Conservation (phyloP, 2,888 invertebrate species). For the Sabellastarte sp. region DNA sequence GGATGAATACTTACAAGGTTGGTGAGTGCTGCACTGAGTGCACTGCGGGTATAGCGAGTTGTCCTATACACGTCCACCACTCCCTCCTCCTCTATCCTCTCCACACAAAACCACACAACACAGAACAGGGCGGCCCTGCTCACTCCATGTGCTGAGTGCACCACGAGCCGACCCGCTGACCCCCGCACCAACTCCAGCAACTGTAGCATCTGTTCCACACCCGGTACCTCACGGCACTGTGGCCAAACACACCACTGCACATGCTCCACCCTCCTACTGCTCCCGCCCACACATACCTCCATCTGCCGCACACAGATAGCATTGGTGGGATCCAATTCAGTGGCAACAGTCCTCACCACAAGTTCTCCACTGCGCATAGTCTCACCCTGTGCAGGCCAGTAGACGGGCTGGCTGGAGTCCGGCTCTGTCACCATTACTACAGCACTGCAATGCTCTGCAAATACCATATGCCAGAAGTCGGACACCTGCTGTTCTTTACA, state of each 20-base stretch:
- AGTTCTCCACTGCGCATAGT: not conserved
- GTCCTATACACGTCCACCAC: constrained; percentile 10
- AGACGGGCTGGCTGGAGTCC: not conserved
- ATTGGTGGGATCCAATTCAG: not conserved
- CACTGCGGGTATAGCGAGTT: not conserved
- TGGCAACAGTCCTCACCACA: not conserved
- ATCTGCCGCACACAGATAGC: not conserved
- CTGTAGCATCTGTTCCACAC: constrained; percentile 4
- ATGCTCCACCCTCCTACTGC: not conserved
- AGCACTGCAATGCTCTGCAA: constrained; percentile 13
- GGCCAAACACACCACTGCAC: constrained; percentile 8
- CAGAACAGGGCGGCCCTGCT: constrained; percentile 8
- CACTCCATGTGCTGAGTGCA: constrained; percentile 7
- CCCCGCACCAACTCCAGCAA: constrained; percentile 5
- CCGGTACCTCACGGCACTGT: constrained; percentile 1
- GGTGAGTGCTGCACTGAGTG: not conserved
- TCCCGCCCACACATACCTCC: not conserved
- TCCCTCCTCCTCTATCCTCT: constrained; percentile 5
- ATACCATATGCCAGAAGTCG: constrained; percentile 27
- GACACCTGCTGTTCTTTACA: not conserved
- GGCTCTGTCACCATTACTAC: constrained; percentile 11
- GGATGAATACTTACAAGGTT: not conserved
- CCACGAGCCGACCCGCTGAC: not conserved
- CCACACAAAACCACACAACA: constrained; percentile 9
- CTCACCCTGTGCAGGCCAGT: not conserved